Base-by-base conservation (phyloP, 1,140 invertebrate species). In the Ooceraea biroi region DNA sequence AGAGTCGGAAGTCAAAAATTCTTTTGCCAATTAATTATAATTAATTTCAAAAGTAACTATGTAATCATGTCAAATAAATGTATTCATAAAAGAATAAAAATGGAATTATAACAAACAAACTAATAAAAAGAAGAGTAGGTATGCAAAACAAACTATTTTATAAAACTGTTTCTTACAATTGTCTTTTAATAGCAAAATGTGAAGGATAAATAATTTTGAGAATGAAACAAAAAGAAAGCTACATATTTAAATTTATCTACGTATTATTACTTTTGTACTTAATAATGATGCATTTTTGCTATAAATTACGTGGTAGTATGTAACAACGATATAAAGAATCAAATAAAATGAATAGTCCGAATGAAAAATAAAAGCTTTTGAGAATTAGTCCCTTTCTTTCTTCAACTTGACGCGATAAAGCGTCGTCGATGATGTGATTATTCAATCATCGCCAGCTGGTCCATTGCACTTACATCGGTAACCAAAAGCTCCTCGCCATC, bases 401-500 rank as follows among this genome's bases (percentile, higher is more conserved):
- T 7, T 57, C 22, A 57, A 55, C 11, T 48, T n/a, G n/a, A 25
- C 25, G 25, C n/a, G 52, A n/a, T n/a, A n/a, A n/a, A n/a, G n/a
- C n/a, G n/a, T n/a, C n/a, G n/a, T n/a, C n/a, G n/a, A 55, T 41
- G 30, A 3, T 52, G 65, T 58, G 71, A 65, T 66, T 30, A 76
- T 14, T 63, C 17, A 63, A 36, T n/a, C n/a, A n/a, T n/a, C 3
- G 50, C 63, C 90, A 50, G 63, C 86, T 86, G 73, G 82, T 88
- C 74, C 74, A 60, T 92, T 93, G 94, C 93, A 97, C 97, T 98
- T 98, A 99, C 98, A 95, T 99, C 98, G 89, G 98, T 99, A 91
- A 98, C 94, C 91, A 95, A 93, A 95, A 98, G 97, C 97, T 99
- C 99, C 95, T 99, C 98, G 92, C 96, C 96, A 95, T 99, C 99